Base-by-base conservation (phyloP, 2,797 vertebrate genomes). In the Danio jaintianensis region DNA sequence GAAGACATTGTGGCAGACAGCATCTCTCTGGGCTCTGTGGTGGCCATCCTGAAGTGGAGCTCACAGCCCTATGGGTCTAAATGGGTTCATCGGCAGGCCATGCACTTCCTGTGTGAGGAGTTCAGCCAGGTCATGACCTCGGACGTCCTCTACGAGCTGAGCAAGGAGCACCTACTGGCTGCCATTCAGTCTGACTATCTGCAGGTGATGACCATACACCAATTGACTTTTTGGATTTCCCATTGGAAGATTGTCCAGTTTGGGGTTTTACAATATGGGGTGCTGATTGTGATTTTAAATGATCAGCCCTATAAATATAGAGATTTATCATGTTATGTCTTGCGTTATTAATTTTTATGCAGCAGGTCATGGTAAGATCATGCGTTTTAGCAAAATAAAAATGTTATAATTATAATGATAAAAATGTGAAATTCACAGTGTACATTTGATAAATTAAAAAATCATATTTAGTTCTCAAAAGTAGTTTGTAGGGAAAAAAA, bases 31-130 rank as follows among this genome's bases (percentile, higher is more conserved):
- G 98, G 99, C 90, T 97, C 97, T 0, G 93, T 99, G 78, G 96
- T 98, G 80, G 94, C 97, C 88, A 96, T 98, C 90, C 93, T 99
- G 87, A 99, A 98, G 92, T 99, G 98, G 98, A 99, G 98, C 90
- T 97, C 97, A 12, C 98, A 99, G 93, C 97, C 98, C 0, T 98
- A 99, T 0, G 98, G 98, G 78, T 99, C 98, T 79, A 97, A 97
- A 86, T 99, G 98, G 98, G 98, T 99, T 22, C 94, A 98, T 90
- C 94, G 97, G n/a, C 98, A 99, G 91, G 98, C 96, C 0, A 92
- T 97, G 75, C 96, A 99, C 94, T 99, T 98, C 95, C 96, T 99
- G 89, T 99, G 98, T 86, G 98, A 99, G 94, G 98, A 99, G 89
- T 99, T 99, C 92, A 97, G 95, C 89, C 98, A 98, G 89, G 94